phyloP scores from a whole-genome alignment of 64 coral and sea anemone genomes.

The Montipora foliosa region DNA sequence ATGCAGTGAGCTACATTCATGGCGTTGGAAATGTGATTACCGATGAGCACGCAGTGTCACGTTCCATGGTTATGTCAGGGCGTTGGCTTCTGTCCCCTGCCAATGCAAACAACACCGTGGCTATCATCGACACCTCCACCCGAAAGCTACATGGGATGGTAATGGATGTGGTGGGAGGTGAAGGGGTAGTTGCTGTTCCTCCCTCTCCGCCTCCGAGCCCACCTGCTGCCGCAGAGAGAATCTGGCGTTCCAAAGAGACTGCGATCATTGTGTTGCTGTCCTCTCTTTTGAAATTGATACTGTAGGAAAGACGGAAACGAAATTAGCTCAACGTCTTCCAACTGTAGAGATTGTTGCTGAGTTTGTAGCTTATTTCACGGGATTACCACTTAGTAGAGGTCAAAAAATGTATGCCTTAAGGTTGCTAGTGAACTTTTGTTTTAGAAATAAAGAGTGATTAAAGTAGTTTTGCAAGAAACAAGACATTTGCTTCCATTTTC shows the following conservation, averaged over 20 bases:
- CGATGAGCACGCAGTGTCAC: background rate
- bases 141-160: constrained; percentile 42
- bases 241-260: background rate
- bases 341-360: too few species aligned
- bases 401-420: too few species aligned
- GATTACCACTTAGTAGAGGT: too few species aligned
- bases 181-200: background rate
- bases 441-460: too few species aligned
- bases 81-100: constrained; percentile 50
- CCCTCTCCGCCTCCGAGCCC: too few species aligned
- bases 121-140: constrained; percentile 29
- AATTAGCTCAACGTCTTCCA: too few species aligned
- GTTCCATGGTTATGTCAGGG: background rate
- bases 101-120: constrained; percentile 14
- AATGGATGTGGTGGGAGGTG: background rate
- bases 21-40: background rate
- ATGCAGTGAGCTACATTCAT: constrained; percentile 25
- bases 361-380: too few species aligned
- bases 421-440: too few species aligned
- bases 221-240: background rate
- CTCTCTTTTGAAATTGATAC: background rate
- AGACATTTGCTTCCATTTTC: too few species aligned
- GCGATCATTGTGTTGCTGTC: background rate
- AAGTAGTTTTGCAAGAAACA: too few species aligned
- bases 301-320: too few species aligned